phyloP scores from a whole-genome alignment of 2,113 vertebrate genomes.

The Chamaetylas fuelleborni region DNA sequence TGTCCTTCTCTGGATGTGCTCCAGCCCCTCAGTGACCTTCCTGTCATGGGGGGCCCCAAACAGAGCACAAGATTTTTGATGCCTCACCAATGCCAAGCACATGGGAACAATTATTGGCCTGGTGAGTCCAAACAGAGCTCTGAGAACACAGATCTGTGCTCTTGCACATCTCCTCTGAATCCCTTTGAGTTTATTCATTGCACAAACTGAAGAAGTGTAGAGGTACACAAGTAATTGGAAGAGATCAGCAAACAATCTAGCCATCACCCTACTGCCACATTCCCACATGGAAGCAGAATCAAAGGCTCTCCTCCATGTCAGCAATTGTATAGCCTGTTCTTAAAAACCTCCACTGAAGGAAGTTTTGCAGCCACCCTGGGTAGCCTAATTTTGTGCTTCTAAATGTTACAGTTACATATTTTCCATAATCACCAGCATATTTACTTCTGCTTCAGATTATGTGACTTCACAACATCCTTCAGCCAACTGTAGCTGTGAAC shows the following conservation, averaged over 20 bases:
- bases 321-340: background rate
- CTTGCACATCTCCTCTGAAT: background rate
- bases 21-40: background rate
- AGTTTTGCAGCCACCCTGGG: background rate
- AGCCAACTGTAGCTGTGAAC: fast-evolving
- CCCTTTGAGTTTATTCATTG: background rate
- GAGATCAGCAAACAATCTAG: background rate
- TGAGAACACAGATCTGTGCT: background rate
- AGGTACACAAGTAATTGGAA: background rate
- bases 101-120: background rate
- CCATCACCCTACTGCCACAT: background rate
- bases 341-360: background rate
- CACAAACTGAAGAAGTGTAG: background rate
- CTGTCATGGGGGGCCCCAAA: background rate
- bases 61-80: background rate
- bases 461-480: background rate
- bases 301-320: background rate
- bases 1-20: background rate
- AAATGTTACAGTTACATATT: background rate
- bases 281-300: background rate
- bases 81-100: background rate
- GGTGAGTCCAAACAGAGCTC: background rate
- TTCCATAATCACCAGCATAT: background rate
- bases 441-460: background rate
- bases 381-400: background rate